Evolutionary conservation across 1,140 invertebrate species (phyloP).

Genomic region (Linepithema humile): DNA sequence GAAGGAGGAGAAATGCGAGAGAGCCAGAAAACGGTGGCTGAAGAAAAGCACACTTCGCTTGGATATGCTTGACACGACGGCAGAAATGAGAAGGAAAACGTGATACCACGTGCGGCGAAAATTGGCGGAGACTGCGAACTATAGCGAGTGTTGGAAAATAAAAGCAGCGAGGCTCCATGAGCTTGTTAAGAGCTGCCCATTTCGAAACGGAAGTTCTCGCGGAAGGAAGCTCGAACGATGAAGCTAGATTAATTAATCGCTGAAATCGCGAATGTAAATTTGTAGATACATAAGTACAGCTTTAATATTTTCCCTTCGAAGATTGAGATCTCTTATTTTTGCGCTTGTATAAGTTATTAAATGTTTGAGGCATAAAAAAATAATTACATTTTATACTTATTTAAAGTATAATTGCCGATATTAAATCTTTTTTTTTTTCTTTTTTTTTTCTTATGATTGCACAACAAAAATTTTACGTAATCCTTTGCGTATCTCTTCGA

Average conservation of each 20-base stretch:
- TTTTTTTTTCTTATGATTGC: no score
- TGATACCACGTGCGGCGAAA: slow-evolving; percentile 57
- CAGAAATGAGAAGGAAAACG: slow-evolving; percentile 69
- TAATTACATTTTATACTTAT: no score
- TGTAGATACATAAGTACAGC: not conserved
- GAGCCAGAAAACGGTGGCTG: not conserved
- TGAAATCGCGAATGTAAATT: slow-evolving; percentile 4
- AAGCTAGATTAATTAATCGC: slow-evolving; percentile 34
- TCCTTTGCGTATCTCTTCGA: no score
- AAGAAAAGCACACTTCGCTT: slow-evolving; percentile 59
- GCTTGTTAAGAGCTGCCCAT: slow-evolving; percentile 40
- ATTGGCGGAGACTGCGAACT: slow-evolving; percentile 50
- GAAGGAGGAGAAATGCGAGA: not conserved
- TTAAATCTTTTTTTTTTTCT: no score
- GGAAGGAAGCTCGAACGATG: slow-evolving; percentile 1
- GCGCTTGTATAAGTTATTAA: not conserved
- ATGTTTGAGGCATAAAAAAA: not conserved
- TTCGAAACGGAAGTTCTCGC: slow-evolving; percentile 18
- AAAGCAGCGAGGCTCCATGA: slow-evolving; percentile 16
- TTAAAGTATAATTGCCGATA: no score
- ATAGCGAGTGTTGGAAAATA: slow-evolving; percentile 28
- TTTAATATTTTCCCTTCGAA: not conserved
- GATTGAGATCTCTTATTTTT: not conserved
- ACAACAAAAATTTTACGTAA: no score
- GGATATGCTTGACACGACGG: slow-evolving; percentile 61